Evolutionary conservation across 2,888 invertebrate genomes (phyloP).

Genomic region (Philaethria dido): DNA sequence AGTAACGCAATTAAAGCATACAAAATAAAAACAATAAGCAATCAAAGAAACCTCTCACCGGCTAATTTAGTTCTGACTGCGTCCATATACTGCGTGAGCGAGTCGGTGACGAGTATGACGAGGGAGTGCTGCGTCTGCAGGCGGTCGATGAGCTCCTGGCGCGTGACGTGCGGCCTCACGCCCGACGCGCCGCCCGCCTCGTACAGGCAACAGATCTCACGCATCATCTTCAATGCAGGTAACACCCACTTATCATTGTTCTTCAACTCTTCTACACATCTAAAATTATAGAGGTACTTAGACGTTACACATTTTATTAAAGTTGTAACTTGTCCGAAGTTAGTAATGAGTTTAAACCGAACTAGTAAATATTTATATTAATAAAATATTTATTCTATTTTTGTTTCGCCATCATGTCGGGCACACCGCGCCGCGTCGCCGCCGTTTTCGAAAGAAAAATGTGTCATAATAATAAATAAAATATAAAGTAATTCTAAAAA

Average conservation of each 20-base stretch:
- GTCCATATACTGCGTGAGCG: constrained; percentile 95
- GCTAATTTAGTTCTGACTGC: constrained; percentile 86
- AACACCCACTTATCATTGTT: constrained; percentile 95
- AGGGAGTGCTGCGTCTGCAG: constrained; percentile 96
- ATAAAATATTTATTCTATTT: too few relatives aligned
- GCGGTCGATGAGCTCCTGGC: constrained; percentile 92
- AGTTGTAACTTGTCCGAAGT: too few relatives aligned
- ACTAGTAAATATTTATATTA: too few relatives aligned
- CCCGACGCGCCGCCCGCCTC: constrained; percentile 88
- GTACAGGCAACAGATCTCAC: constrained; percentile 97
- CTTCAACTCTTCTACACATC: constrained; percentile 96
- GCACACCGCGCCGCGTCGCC: too few relatives aligned
- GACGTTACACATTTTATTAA: too few relatives aligned
- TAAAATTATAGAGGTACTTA: too few relatives aligned
- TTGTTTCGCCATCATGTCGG: neutral
- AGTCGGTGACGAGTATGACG: constrained; percentile 96
- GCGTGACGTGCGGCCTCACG: constrained; percentile 76
- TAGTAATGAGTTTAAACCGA: too few relatives aligned
- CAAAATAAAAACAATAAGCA: neutral
- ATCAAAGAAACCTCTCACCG: constrained; percentile 52
- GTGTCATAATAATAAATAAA: too few relatives aligned
- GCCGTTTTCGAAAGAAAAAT: too few relatives aligned
- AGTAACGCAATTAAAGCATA: too few relatives aligned
- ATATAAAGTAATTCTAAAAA: too few relatives aligned
- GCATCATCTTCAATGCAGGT: constrained; percentile 97